phyloP scores from a whole-genome alignment of 2,888 invertebrate species.

The Lasius platythorax region DNA sequence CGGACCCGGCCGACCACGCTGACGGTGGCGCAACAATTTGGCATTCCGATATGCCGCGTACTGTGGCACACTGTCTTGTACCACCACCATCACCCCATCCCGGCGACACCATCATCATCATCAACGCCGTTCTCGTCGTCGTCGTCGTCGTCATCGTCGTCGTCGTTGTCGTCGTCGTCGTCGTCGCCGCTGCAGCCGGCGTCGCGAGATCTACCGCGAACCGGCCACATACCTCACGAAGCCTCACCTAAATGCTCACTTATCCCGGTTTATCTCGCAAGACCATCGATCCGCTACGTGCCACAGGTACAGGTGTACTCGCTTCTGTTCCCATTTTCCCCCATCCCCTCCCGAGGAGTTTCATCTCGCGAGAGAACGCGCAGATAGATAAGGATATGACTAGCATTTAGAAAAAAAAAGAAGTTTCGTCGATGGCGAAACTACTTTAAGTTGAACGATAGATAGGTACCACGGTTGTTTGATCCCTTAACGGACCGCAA shows the following conservation, averaged over 20 bases:
- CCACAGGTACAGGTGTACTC: constrained; percentile 42
- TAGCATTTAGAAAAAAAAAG: neutral
- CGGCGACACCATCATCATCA: constrained; percentile 4
- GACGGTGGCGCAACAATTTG: constrained; percentile 84
- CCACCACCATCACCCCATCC: constrained; percentile 39
- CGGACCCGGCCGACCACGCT: constrained; percentile 76
- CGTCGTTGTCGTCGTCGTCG: neutral
- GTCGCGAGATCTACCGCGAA: constrained; percentile 42
- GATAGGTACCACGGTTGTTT: neutral
- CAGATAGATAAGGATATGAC: neutral
- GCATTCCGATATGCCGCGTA: constrained; percentile 80
- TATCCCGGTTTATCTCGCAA: constrained; percentile 63
- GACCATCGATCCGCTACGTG: constrained; percentile 50
- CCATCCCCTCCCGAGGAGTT: neutral
- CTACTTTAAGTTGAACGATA: constrained; percentile 1
- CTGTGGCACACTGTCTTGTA: constrained; percentile 23
- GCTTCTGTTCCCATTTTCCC: neutral
- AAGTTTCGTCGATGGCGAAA: constrained; percentile 31
- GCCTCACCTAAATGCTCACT: constrained; percentile 66
- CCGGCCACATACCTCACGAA: constrained; percentile 65
- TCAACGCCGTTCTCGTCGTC: neutral
- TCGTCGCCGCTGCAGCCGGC: constrained; percentile 4
- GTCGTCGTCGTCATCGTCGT: too few relatives aligned
- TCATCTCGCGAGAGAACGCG: neutral
- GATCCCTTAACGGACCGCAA: neutral